Conservation (phyloP, 2,113 vertebrate species). For the Anser cygnoides region DNA sequence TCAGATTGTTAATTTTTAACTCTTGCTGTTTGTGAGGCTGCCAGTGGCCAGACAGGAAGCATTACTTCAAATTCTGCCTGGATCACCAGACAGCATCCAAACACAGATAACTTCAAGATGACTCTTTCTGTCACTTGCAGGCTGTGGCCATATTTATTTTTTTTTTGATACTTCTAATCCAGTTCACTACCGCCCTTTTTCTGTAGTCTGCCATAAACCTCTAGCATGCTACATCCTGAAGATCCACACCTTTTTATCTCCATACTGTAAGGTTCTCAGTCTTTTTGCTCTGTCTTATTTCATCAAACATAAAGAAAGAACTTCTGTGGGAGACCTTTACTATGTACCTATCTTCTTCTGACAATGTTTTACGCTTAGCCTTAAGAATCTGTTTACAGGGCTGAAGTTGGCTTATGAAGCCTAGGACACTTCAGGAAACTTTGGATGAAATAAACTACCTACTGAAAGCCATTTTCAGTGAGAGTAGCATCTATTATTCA, state of each 20-base stretch:
- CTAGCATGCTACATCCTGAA: background rate
- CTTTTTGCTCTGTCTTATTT: background rate
- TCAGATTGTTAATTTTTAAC: slow-evolving; percentile 55
- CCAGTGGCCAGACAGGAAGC: background rate
- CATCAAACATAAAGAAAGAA: background rate
- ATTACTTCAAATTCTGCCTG: slow-evolving; percentile 16
- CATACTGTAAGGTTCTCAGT: background rate
- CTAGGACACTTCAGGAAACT: background rate
- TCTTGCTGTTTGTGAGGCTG: slow-evolving; percentile 26
- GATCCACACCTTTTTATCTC: background rate
- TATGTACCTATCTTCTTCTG: background rate
- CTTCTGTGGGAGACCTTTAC: background rate
- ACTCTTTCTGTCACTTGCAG: background rate
- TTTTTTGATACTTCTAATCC: background rate
- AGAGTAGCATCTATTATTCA: background rate
- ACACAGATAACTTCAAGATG: background rate
- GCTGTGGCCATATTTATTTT: background rate
- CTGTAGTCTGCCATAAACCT: background rate
- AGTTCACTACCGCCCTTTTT: slow-evolving; percentile 3
- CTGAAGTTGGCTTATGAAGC: background rate
- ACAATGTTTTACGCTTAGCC: background rate
- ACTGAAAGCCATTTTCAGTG: background rate
- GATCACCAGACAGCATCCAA: background rate
- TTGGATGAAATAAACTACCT: background rate
- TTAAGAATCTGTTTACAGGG: background rate